Conservation (phyloP, 1,140 invertebrate genomes). For the Episyrphus balteatus region DNA sequence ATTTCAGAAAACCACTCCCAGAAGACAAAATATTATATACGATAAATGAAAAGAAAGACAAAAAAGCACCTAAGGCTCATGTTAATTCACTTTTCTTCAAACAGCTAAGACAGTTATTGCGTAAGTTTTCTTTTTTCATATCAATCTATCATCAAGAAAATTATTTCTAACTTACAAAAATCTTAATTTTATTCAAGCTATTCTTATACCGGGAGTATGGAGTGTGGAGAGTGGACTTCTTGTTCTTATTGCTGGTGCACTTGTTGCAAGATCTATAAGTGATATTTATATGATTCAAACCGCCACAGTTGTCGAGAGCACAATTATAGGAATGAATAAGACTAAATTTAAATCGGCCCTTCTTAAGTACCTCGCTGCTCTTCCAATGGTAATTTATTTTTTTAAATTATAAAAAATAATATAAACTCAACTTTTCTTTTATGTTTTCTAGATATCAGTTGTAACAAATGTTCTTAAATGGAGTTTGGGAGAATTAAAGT, state of each 20-base stretch:
- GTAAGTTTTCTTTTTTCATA: conserved; percentile 16
- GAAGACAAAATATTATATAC: conserved; percentile 65
- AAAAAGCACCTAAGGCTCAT: conserved; percentile 62
- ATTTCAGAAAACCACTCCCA: conserved; percentile 31
- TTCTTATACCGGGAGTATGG: conserved; percentile 71
- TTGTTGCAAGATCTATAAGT: conserved; percentile 81
- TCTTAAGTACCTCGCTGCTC: conserved; percentile 62
- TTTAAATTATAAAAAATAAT: conserved; percentile 5
- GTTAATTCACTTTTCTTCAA: conserved; percentile 75
- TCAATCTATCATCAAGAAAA: neutral
- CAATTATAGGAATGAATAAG: conserved; percentile 82
- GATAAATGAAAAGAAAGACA: conserved; percentile 58
- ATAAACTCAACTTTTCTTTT: neutral
- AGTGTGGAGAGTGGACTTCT: conserved; percentile 68
- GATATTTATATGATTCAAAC: conserved; percentile 96
- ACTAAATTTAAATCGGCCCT: conserved; percentile 64
- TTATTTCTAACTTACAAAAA: neutral
- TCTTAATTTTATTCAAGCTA: conserved; percentile 35
- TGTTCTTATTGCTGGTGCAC: conserved; percentile 63
- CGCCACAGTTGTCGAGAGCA: conserved; percentile 85
- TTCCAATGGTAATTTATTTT: conserved; percentile 60
- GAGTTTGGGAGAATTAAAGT: conserved; percentile 85
- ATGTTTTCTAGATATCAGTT: conserved; percentile 59
- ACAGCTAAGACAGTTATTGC: conserved; percentile 63
- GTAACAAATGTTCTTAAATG: conserved; percentile 91